Conservation (phyloP, 1,140 invertebrate genomes). For the Zaprionus kolodkinae region DNA sequence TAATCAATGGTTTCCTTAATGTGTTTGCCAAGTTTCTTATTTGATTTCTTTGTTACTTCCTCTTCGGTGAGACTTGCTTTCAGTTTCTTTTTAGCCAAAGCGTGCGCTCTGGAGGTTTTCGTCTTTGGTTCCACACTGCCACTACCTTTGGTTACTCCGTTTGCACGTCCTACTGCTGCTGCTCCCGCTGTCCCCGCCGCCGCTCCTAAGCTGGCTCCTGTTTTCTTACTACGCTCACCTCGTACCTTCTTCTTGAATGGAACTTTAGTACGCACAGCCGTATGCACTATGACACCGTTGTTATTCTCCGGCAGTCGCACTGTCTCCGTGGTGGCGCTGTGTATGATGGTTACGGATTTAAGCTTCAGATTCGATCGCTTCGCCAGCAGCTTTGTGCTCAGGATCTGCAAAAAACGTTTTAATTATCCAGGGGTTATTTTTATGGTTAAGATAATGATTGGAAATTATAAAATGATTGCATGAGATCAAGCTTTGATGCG, state of each 20-base stretch:
- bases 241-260: slow-evolving; percentile 91
- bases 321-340: slow-evolving; percentile 93
- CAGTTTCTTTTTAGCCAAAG: slow-evolving; percentile 66
- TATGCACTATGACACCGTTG: slow-evolving; percentile 90
- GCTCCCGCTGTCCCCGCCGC: slow-evolving; percentile 11
- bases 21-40: slow-evolving; percentile 85
- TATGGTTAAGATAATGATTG: neutral
- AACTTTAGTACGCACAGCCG: slow-evolving; percentile 89
- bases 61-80: slow-evolving; percentile 40
- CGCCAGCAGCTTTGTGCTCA: slow-evolving; percentile 91
- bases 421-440: neutral
- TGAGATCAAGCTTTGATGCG: slow-evolving; percentile 25
- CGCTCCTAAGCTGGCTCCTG: slow-evolving; percentile 25
- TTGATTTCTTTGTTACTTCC: slow-evolving; percentile 82
- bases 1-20: slow-evolving; percentile 92
- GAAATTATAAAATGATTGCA: neutral
- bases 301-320: slow-evolving; percentile 91
- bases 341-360: slow-evolving; percentile 93
- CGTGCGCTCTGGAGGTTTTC: slow-evolving; percentile 59
- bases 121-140: slow-evolving; percentile 49
- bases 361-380: slow-evolving; percentile 91
- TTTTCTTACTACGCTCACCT: slow-evolving; percentile 86
- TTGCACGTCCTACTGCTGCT: slow-evolving; percentile 19
- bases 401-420: slow-evolving; percentile 86
- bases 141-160: slow-evolving; percentile 41